Conservation (phyloP, 2,113 vertebrate genomes). For the Perca fluviatilis region DNA sequence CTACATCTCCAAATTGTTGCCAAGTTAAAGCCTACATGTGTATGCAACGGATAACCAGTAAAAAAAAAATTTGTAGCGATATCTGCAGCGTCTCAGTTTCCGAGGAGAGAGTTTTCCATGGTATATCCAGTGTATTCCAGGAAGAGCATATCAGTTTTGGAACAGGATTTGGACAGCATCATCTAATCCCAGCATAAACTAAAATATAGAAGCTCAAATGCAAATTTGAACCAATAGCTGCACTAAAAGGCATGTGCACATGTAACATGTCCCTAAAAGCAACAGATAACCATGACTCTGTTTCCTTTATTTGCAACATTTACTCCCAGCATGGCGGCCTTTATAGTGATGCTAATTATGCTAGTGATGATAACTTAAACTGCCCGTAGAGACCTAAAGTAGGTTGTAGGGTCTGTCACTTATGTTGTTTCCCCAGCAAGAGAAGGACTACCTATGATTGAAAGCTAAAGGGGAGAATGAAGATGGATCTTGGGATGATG, state of each 20-base stretch:
- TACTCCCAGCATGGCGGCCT: background rate
- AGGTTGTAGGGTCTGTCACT: background rate
- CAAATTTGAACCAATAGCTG: conserved; percentile 3
- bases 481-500: conserved; percentile 18
- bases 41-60: background rate
- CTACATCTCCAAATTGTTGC: background rate
- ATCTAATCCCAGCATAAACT: background rate
- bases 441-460: background rate
- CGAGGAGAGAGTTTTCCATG: background rate
- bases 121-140: background rate
- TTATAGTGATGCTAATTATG: background rate
- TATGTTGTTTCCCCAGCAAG: background rate
- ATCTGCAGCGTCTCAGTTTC: background rate
- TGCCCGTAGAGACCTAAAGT: background rate
- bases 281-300: background rate
- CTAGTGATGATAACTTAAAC: background rate
- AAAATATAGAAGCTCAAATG: background rate
- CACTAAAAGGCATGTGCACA: too few species aligned
- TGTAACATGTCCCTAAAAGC: background rate
- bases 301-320: background rate
- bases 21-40: background rate
- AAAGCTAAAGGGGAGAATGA: conserved; percentile 15
- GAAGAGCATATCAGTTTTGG: background rate
- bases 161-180: background rate
- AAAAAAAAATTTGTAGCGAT: background rate